Percentiles rank a stretch among this genome's conserved stretches.
These are phyloP conservation scores for Corvus hawaiiensis DNA, from an alignment of 2,113 vertebrate genomes.

Conservation along the genomic window DNA sequence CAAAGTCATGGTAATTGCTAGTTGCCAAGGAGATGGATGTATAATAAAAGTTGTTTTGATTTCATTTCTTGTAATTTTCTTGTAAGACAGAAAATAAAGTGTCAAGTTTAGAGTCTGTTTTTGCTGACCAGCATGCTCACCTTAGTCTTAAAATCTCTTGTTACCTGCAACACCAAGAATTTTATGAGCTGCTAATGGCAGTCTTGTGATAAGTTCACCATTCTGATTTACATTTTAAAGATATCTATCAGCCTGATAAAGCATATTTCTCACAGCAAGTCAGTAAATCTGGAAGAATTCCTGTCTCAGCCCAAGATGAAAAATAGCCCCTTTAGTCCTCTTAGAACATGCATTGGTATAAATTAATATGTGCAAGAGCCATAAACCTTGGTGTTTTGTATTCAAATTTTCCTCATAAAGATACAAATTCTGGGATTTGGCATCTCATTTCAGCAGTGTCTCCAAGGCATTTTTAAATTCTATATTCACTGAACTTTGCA, in stretches of 20 bases:
- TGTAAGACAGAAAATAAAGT: neutral
- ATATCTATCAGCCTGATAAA: slow-evolving; percentile 55
- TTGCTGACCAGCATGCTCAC: neutral
- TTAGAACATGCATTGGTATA: slow-evolving; percentile 19
- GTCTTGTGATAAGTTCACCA: slow-evolving; percentile 20
- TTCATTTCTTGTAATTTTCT: neutral
- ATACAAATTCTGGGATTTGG: slow-evolving; percentile 29
- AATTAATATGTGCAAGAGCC: slow-evolving; percentile 56
- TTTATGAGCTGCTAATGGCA: slow-evolving; percentile 33
- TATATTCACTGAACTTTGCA: slow-evolving; percentile 29
- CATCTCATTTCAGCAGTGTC: neutral
- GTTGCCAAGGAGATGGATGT: neutral
- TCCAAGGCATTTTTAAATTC: slow-evolving; percentile 36
- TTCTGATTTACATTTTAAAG: slow-evolving; percentile 71
- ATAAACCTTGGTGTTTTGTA: slow-evolving; percentile 44
- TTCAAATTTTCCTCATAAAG: slow-evolving; percentile 19
- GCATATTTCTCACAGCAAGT: slow-evolving; percentile 27
- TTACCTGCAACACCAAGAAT: neutral
- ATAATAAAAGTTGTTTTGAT: neutral
- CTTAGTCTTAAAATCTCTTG: neutral
- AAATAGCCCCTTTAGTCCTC: slow-evolving; percentile 47
- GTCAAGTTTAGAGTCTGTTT: neutral
- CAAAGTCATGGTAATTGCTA: neutral
- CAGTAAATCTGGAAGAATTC: slow-evolving; percentile 57
- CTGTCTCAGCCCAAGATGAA: slow-evolving; percentile 51